Percentiles rank a stretch among this genome's conserved stretches.
Conservation (phyloP, 2,888 invertebrate species). For the Arctia plantaginis region DNA sequence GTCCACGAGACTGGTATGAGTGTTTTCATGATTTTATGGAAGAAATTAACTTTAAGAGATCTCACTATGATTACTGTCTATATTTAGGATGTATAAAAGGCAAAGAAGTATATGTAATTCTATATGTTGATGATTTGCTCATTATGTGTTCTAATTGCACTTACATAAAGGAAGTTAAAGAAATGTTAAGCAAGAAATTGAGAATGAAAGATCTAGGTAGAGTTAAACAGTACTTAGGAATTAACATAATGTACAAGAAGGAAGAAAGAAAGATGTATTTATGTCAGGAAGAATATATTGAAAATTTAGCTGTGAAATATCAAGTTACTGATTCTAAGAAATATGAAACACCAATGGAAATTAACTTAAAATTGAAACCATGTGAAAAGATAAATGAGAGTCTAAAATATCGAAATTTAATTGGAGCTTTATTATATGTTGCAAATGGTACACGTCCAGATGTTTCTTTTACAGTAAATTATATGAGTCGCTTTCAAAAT, state of each 20-base stretch:
- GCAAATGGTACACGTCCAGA: no score
- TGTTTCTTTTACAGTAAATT: no score
- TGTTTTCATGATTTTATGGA: neutral
- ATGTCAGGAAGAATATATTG: neutral
- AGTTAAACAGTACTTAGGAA: neutral
- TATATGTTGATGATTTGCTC: conserved; percentile 3
- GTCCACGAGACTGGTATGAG: conserved; percentile 1
- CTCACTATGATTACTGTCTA: conserved; percentile 3
- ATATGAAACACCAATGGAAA: no score
- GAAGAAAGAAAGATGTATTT: neutral
- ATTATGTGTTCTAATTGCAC: neutral
- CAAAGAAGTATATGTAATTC: neutral
- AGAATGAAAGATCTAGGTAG: neutral
- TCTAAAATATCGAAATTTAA: conserved; percentile 8
- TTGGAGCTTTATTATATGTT: no score
- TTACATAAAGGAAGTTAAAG: neutral
- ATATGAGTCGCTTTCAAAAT: no score
- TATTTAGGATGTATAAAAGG: neutral
- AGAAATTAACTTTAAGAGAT: neutral
- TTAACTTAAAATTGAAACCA: conserved; percentile 1
- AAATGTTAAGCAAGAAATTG: neutral
- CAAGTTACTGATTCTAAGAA: no score
- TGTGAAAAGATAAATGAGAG: neutral
- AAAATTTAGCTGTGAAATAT: no score
- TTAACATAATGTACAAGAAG: neutral